Evolutionary conservation across 2,797 vertebrate genomes (phyloP).

Genomic region (Propithecus perrieri): DNA sequence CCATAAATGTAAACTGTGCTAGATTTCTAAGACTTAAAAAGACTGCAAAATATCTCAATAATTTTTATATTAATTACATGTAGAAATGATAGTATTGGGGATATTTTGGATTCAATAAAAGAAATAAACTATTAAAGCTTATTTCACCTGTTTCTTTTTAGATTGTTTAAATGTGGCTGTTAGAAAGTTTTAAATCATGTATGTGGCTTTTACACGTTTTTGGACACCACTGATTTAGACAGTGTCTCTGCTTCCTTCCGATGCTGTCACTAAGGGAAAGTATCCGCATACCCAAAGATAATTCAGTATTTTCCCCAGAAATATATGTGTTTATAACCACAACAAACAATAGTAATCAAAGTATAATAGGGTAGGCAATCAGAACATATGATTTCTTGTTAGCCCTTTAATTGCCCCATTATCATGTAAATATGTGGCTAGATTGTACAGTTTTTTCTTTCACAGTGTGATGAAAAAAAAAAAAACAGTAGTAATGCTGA

Average conservation of each 20-base stretch:
- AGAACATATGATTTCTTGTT: background rate
- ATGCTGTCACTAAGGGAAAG: background rate
- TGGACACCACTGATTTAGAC: background rate
- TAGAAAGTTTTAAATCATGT: background rate
- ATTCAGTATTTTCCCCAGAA: background rate
- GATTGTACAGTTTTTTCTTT: background rate
- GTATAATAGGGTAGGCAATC: background rate
- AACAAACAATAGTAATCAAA: background rate
- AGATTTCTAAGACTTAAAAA: background rate
- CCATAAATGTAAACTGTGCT: background rate
- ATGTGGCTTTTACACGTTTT: background rate
- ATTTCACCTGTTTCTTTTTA: slow-evolving; percentile 4
- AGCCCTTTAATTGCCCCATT: background rate
- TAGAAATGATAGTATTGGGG: background rate
- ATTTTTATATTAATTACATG: background rate
- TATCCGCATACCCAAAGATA: background rate
- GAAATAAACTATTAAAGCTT: slow-evolving; percentile 1
- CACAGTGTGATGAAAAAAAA: background rate
- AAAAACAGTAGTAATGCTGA: background rate
- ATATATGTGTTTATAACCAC: background rate
- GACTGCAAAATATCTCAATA: background rate
- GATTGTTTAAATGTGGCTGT: background rate
- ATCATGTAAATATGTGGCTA: background rate
- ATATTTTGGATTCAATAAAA: background rate
- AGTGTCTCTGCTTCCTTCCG: background rate